Evolutionary conservation across 2,888 invertebrate species (phyloP), one percentile per base, ranked within the genome.

Genomic region (Aleiodes alternator): DNA sequence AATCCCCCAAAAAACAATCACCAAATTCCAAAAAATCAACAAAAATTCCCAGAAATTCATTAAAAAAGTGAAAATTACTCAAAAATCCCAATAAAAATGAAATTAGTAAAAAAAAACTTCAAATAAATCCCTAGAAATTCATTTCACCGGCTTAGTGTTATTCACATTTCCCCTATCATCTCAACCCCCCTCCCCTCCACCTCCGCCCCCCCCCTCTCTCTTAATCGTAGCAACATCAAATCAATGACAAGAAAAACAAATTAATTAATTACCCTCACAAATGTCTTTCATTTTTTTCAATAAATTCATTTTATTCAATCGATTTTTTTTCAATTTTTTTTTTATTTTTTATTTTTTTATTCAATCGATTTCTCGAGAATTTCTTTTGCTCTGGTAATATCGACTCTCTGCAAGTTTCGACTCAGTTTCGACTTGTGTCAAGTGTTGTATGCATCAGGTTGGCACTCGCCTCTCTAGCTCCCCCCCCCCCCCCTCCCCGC

Each of bases 361-460:
- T 11, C 31, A 8, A 59, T 59, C 3, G 38, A 61, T 61, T 38
- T 34, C n/a, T 12, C 34, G 43, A 43, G 43, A 43, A 4, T n/a
- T 1, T 34, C 38, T 34, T 61, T 38, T 38, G 23, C 23, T 23
- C 38, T 34, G 61, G 38, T 38, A 61, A 61, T 38, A 38, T 59
- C 34, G 59, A 59, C 56, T 53, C 4, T 12, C 34, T 59, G n/a
- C 6, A 59, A 14, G 34, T 38, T 23, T 56, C 16, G 9, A 38
- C 2, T 38, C 7, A 14, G 34, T 38, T 23, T 56, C 16, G 9
- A 38, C 2, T 38, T 14, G n/a, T 38, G n/a, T 38, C 23, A 61
- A 55, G 29, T 14, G 38, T 23, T 14, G 29, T 23, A n/a, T 38
- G 61, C 61, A 61, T 61, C 61, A 38, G n/a, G 61, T 61, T 61